These are phyloP conservation scores for Macrobrachium nipponense DNA, from an alignment of 1,140 invertebrate species.

Conservation along the genomic window DNA sequence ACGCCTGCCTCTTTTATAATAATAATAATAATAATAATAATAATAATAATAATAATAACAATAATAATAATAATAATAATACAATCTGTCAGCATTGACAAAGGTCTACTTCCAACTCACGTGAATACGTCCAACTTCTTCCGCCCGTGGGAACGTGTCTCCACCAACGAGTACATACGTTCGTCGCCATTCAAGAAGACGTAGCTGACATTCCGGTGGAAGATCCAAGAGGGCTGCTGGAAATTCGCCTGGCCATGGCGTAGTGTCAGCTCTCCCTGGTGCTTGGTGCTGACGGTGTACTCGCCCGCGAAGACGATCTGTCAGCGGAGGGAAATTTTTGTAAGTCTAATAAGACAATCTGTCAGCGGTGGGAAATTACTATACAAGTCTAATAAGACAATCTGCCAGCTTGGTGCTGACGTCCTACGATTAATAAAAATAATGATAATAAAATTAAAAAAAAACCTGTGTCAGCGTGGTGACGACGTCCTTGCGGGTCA, in stretches of 20 bases:
- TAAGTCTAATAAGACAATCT: background rate
- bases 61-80: background rate
- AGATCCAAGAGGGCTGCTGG: background rate
- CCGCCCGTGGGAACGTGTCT: background rate
- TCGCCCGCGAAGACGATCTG: background rate
- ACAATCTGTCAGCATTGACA: too few species aligned
- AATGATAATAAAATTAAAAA: too few species aligned
- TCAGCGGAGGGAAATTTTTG: background rate
- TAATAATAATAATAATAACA: background rate
- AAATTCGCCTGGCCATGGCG: background rate
- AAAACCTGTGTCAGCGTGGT: constrained; percentile 28
- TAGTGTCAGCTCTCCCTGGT: too few species aligned
- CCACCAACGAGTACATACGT: background rate
- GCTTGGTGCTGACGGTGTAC: background rate
- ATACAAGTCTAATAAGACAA: too few species aligned
- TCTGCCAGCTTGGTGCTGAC: background rate
- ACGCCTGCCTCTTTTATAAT: background rate
- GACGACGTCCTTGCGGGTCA: background rate
- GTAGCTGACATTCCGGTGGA: background rate
- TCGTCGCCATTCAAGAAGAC: constrained; percentile 11
- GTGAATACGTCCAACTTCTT: constrained; percentile 19
- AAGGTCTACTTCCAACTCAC: constrained; percentile 6
- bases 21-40: background rate
- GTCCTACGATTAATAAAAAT: too few species aligned
- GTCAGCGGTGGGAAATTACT: background rate